Evolutionary conservation across 2,113 vertebrate genomes (phyloP).

Genomic region (Corythaeola cristata): DNA sequence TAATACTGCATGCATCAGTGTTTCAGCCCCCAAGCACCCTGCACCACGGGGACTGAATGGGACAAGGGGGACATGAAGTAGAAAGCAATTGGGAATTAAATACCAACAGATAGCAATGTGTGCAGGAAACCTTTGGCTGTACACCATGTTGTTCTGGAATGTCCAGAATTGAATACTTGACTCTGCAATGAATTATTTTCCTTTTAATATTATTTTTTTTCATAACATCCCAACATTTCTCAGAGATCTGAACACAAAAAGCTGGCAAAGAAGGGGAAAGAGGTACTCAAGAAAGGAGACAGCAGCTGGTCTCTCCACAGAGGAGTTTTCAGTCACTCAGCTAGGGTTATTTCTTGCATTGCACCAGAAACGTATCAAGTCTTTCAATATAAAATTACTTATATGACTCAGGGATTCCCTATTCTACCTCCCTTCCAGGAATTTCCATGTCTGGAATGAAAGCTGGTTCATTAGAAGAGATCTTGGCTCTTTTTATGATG

Average conservation of each 20-base stretch:
- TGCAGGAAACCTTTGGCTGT: neutral
- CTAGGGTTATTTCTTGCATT: neutral
- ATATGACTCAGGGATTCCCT: neutral
- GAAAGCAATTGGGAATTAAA: neutral
- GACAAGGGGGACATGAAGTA: neutral
- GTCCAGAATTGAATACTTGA: neutral
- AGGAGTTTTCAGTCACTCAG: neutral
- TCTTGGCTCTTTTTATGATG: constrained; percentile 53
- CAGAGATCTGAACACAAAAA: neutral
- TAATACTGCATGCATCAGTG: neutral
- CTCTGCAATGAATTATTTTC: neutral
- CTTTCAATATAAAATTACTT: neutral
- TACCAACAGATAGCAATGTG: neutral
- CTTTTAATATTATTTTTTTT: neutral
- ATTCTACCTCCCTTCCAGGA: constrained; percentile 25
- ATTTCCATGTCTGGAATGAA: constrained; percentile 70
- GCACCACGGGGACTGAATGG: neutral
- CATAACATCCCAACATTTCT: neutral
- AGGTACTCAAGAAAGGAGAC: neutral
- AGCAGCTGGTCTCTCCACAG: neutral
- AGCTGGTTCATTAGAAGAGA: constrained; percentile 66
- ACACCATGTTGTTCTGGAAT: neutral
- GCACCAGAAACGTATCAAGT: neutral
- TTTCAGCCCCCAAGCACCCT: neutral
- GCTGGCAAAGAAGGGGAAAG: neutral